phyloP scores from a whole-genome alignment of 37 sponge, comb jelly and placozoan genomes.

The Beroe forskalii region DNA sequence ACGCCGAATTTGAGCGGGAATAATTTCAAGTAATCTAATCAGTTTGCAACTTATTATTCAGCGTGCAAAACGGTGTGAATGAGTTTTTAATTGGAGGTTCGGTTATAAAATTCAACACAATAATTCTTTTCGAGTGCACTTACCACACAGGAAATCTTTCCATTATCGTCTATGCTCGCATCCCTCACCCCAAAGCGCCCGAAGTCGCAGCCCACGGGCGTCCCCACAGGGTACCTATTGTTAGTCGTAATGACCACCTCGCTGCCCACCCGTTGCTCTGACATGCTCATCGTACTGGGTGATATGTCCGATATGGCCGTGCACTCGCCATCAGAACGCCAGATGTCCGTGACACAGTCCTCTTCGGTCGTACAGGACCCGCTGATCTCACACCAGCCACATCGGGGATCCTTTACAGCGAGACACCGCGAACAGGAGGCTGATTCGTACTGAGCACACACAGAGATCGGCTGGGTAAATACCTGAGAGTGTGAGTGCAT shows the following conservation, averaged over 20 bases:
- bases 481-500: background rate
- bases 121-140: too few species aligned
- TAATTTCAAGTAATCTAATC: too few species aligned
- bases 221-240: slow-evolving; percentile 7
- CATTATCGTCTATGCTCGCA: background rate
- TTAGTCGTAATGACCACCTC: background rate
- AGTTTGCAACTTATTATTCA: too few species aligned
- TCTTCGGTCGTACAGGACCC: background rate
- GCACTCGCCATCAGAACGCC: slow-evolving; percentile 19
- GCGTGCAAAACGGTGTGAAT: too few species aligned
- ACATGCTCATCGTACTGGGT: background rate
- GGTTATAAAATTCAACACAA: too few species aligned
- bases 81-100: too few species aligned
- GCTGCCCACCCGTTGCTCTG: background rate
- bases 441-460: background rate
- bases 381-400: slow-evolving; percentile 41
- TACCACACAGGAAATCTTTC: slow-evolving; percentile 2
- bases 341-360: background rate
- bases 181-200: background rate
- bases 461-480: slow-evolving; percentile 14
- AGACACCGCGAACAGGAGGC: background rate
- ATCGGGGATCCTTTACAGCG: background rate
- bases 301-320: background rate
- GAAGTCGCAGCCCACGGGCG: background rate
- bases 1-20: too few species aligned